phyloP scores from a whole-genome alignment of 2,113 vertebrate genomes.

The Collichthys lucidus region DNA sequence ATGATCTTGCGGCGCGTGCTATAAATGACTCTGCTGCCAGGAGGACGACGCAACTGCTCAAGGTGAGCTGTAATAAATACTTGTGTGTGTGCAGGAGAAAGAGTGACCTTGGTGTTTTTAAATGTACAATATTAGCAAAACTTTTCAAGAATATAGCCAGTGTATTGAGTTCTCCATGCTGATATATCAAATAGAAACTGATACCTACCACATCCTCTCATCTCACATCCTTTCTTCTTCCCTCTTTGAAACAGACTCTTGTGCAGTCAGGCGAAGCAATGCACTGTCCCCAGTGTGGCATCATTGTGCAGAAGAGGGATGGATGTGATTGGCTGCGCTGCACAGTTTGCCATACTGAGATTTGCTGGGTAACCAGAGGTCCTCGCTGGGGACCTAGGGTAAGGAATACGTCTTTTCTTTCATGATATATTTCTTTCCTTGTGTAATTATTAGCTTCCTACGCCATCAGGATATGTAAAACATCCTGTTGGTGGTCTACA shows the following conservation, averaged over 20 bases:
- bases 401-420: constrained; percentile 29
- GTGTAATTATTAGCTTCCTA: not conserved
- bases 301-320: constrained; percentile 95
- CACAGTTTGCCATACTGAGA: constrained; percentile 94
- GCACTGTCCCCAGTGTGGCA: constrained; percentile 92
- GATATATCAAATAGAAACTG: not conserved
- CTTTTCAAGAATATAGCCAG: too few relatives aligned
- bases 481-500: not conserved
- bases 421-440: not conserved
- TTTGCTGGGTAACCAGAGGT: constrained; percentile 97
- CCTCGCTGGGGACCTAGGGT: constrained; percentile 92
- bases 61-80: constrained; percentile 70
- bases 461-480: not conserved
- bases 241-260: constrained; percentile 73
- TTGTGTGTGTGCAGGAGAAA: not conserved
- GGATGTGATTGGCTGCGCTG: constrained; percentile 97
- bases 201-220: not conserved
- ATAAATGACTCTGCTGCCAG: constrained; percentile 85
- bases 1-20: constrained; percentile 83
- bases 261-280: constrained; percentile 93
- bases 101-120: not conserved
- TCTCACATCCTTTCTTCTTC: constrained; percentile 1
- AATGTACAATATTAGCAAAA: not conserved
- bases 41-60: constrained; percentile 87
- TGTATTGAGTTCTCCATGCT: not conserved